Base-by-base conservation (phyloP, 2,113 vertebrate species). In the Girardinichthys multiradiatus region DNA sequence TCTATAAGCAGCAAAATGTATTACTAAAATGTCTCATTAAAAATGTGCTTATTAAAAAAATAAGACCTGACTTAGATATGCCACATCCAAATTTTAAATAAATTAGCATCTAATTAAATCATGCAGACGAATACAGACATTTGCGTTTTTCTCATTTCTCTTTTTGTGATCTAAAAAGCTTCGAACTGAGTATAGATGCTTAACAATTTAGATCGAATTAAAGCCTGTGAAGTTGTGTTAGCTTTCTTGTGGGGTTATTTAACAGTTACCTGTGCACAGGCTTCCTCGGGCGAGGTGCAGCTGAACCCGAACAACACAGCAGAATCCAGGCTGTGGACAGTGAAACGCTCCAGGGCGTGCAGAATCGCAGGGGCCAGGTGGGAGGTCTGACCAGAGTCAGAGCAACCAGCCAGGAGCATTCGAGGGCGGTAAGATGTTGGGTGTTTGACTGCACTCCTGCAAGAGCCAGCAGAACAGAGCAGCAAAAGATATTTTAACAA, bases 321-420 rank as follows among this genome's bases (percentile, higher is more conserved):
- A 21, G 96, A 87, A 59, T 98, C 96, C 72, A 97, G 90, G 0
- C 94, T 95, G 87, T 98, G 95, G 3, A 96, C 94, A 0, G 95
- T 89, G 77, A 97, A 95, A 83, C 95, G 95, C 87, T 98, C 96
- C 86, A 98, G 86, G 21, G 93, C 84, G 24, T 97, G 96, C 61
- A 98, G 95, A 31, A 97, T 81, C 31, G 97, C 97, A 10, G 96
- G 96, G 71, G 94, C 96, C 92, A 98, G 86, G 81, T 98, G 96
- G 73, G 97, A 95, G 42, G 94, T 89, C 33, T 98, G 96, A 14
- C 96, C 96, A 0, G 92, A 94, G 24, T 94, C 95, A 3, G 95
- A 92, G 37, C 93, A 82, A 62, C 96, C 97, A 2, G 87, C 93
- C 64, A 98, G 63, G 60, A 98, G 86, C 74, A 98, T 90, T 58